phyloP scores from a whole-genome alignment of 2,797 vertebrate genomes.

The Sebastes oblongus region DNA sequence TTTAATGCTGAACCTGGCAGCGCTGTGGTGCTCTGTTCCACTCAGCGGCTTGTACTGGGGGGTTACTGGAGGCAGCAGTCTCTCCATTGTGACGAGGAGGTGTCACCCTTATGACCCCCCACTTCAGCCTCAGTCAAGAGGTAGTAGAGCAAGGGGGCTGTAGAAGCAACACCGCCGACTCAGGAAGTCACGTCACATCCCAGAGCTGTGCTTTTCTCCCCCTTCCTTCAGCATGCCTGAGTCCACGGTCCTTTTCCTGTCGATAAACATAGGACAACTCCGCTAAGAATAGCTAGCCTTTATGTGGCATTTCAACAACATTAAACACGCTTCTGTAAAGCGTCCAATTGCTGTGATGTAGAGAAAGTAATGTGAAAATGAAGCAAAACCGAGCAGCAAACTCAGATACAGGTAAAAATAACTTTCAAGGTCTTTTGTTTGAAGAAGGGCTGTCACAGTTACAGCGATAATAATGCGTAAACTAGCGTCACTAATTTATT shows the following conservation, averaged over 20 bases:
- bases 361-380: background rate
- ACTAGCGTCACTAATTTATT: no score
- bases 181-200: slow-evolving; percentile 71
- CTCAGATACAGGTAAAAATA: background rate
- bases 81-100: slow-evolving; percentile 53
- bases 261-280: slow-evolving; percentile 43
- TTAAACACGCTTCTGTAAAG: background rate
- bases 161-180: slow-evolving; percentile 29
- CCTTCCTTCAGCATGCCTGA: slow-evolving; percentile 73
- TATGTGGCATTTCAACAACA: background rate
- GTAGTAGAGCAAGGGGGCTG: slow-evolving; percentile 26
- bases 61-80: slow-evolving; percentile 35
- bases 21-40: slow-evolving; percentile 62
- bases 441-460: no score
- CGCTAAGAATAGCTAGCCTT: slow-evolving; percentile 18
- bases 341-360: background rate
- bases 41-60: slow-evolving; percentile 55
- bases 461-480: no score
- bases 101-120: slow-evolving; percentile 44
- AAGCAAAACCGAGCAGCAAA: background rate
- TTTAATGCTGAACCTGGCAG: slow-evolving; percentile 77
- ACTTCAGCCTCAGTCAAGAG: slow-evolving; percentile 51
- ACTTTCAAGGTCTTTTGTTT: background rate
- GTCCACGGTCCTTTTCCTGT: slow-evolving; percentile 79
- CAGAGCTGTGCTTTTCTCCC: slow-evolving; percentile 76